A percentile compares a stretch with the other conserved stretches of the same genome.
phyloP scores from a whole-genome alignment of 2,888 invertebrate genomes.

The Tryphoninae sp. region DNA sequence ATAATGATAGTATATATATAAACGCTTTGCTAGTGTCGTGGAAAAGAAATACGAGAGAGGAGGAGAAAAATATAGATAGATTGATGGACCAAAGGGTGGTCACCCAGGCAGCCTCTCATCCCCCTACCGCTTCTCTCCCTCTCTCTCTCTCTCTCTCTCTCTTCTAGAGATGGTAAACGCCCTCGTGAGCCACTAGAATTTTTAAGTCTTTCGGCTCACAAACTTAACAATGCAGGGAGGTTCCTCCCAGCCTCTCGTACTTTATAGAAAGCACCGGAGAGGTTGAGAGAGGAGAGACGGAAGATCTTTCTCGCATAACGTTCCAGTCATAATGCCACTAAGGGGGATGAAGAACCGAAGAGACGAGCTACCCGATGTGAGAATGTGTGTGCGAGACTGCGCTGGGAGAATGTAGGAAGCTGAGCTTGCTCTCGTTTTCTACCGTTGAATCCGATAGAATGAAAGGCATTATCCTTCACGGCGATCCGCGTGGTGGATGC shows the following conservation, averaged over 20 bases:
- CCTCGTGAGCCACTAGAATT: constrained; percentile 68
- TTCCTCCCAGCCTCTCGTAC: constrained; percentile 44
- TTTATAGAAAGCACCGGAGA: constrained; percentile 22
- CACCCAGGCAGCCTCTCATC: constrained; percentile 30
- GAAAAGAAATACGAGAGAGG: constrained; percentile 57
- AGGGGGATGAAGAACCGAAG: no score
- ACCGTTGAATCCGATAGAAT: constrained; percentile 55
- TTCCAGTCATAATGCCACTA: constrained; percentile 56
- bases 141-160: constrained; percentile 22
- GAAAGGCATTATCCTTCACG: constrained; percentile 50
- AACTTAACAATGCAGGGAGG: constrained; percentile 70
- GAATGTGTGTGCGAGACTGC: constrained; percentile 26
- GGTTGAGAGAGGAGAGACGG: constrained; percentile 33
- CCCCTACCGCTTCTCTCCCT: constrained; percentile 25
- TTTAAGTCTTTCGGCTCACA: constrained; percentile 73
- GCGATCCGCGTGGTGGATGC: constrained; percentile 41
- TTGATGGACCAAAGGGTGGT: constrained; percentile 35
- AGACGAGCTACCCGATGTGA: constrained; percentile 31
- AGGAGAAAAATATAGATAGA: constrained; percentile 27
- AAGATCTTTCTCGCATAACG: constrained; percentile 59
- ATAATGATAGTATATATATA: constrained; percentile 29
- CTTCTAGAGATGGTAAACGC: constrained; percentile 48
- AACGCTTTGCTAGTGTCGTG: constrained; percentile 39
- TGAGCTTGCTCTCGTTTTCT: constrained; percentile 37
- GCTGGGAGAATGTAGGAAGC: constrained; percentile 12